Evolutionary conservation across 2,113 vertebrate genomes (phyloP).

Genomic region (Microtus ochrogaster): DNA sequence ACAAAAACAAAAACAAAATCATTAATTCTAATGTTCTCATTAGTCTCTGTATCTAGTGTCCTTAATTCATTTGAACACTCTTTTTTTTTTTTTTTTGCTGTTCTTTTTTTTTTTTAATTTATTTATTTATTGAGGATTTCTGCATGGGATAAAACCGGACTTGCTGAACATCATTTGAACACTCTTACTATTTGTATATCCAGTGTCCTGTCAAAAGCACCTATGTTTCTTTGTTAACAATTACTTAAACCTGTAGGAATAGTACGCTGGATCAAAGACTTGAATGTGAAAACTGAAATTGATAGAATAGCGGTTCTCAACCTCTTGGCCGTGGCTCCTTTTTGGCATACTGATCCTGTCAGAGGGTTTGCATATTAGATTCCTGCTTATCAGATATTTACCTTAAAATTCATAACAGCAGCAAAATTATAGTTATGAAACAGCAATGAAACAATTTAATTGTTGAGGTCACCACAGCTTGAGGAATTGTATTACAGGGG

Average conservation of each 20-base stretch:
- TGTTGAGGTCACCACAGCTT: not conserved
- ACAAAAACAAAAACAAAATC: too few species aligned
- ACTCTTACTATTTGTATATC: not conserved
- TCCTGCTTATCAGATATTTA: not conserved
- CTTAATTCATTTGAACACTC: not conserved
- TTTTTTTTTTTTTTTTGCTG: too few species aligned
- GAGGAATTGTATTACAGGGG: not conserved
- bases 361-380: not conserved
- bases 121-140: too few species aligned
- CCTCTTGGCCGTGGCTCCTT: fast-evolving
- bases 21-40: not conserved
- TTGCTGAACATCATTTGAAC: too few species aligned
- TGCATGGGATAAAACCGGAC: too few species aligned
- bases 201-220: not conserved
- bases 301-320: too few species aligned
- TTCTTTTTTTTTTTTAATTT: too few species aligned
- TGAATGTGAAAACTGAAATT: too few species aligned
- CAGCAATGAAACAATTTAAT: not conserved
- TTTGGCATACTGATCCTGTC: too few species aligned
- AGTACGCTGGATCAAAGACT: too few species aligned
- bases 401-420: not conserved
- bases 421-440: not conserved
- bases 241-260: not conserved
- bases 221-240: not conserved
- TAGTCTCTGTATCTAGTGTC: not conserved